Percentiles rank a stretch among this genome's conserved stretches.
Conservation (phyloP, 2,797 vertebrate genomes). For the Anguilla megastoma region DNA sequence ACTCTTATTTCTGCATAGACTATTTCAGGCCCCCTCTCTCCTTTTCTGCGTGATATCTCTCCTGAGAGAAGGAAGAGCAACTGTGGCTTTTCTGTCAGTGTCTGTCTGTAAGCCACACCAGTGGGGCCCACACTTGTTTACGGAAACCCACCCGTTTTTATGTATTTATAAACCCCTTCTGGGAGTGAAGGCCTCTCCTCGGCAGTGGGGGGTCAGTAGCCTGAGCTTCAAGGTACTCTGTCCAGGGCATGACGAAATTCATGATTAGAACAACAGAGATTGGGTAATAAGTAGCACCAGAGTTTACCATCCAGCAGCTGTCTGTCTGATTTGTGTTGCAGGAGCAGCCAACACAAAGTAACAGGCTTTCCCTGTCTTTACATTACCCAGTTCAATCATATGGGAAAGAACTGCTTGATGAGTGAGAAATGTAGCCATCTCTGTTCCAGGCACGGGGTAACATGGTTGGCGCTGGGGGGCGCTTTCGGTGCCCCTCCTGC, state of each 20-base stretch:
- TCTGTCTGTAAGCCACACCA: conserved; percentile 20
- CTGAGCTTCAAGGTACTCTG: background rate
- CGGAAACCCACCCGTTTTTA: background rate
- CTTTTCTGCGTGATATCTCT: conserved; percentile 1
- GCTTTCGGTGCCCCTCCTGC: conserved; percentile 79
- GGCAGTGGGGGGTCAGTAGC: background rate
- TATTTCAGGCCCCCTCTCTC: conserved; percentile 61
- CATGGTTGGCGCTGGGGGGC: conserved; percentile 70
- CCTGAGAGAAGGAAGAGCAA: conserved; percentile 37
- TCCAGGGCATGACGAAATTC: background rate
- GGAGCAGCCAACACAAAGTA: background rate
- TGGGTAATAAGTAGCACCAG: background rate
- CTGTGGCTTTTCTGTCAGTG: conserved; percentile 30
- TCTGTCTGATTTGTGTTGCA: background rate
- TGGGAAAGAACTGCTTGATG: conserved; percentile 40
- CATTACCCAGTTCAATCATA: background rate
- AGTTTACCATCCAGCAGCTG: background rate
- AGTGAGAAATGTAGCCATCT: conserved; percentile 65
- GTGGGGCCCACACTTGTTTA: conserved; percentile 33
- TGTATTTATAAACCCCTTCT: conserved; percentile 21
- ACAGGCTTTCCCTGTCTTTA: too few relatives aligned
- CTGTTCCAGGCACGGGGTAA: conserved; percentile 74
- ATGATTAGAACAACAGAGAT: background rate
- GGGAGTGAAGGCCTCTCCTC: background rate
- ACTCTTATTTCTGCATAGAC: conserved; percentile 56